Evolutionary conservation across 2,113 vertebrate species (phyloP), one percentile per base, ranked within the genome.

Genomic region (Erythrolamprus reginae): DNA sequence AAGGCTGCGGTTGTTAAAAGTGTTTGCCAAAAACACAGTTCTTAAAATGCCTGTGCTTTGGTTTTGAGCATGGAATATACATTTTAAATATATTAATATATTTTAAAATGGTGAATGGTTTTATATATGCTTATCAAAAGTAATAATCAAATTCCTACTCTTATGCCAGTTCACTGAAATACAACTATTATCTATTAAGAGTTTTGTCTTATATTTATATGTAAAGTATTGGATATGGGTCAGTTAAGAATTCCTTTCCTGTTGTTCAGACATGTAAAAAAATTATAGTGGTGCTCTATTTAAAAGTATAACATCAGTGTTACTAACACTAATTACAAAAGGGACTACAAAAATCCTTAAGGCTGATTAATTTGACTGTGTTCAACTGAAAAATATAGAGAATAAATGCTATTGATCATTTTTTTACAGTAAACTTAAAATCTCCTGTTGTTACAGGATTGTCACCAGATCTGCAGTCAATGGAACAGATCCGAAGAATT

Each of bases 401-500:
- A 90, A 48, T 48, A 92, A 65, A 89, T 47, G 88, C 52, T 85
- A 15, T 86, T 88, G 84, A 92, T 89, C 28, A 19, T 19, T 19
- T 94, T 53, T 93, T 93, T 90, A 94, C 91, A 48, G 28, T 50
- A 84, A 84, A 88, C 89, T 90, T 91, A 95, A 88, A 94, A 47
- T 92, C 89, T 58, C 26, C 94, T 93, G 92, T 84, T 94, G n/a
- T 82, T 93, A 93, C 93, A 99, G 98, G 98, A 50, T 97, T 99
- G 28, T 99, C 98, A 90, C 98, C 98, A 96, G 98, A 99, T 95
- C 97, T 99, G 70, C 98, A 99, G 89, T 98, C 98, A 92, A 99
- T 99, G 98, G 98, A 99, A 92, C 98, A 99, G 95, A 99, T 99
- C 88, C 97, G 98, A 89, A 98, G 98, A 96, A 99, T 99, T 93